These are phyloP conservation scores for Sphenopsis melanotis DNA, from an alignment of 2,797 vertebrate genomes.

Conservation along the genomic window DNA sequence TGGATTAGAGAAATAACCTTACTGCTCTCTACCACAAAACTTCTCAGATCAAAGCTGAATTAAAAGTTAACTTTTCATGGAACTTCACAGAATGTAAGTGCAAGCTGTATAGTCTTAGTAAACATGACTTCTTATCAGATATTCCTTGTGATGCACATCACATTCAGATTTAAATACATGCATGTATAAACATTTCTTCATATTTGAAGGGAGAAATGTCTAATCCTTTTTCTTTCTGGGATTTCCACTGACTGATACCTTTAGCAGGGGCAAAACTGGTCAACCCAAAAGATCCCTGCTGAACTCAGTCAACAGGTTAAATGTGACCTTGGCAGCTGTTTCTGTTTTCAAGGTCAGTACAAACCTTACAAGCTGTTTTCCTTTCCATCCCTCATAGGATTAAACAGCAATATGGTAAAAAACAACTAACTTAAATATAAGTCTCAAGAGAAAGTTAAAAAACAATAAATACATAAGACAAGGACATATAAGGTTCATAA, in stretches of 20 bases:
- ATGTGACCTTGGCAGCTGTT: slow-evolving; percentile 50
- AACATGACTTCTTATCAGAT: neutral
- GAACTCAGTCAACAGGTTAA: slow-evolving; percentile 37
- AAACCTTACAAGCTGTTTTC: slow-evolving; percentile 52
- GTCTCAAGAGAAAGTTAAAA: slow-evolving; percentile 21
- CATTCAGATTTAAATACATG: neutral
- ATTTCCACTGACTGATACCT: slow-evolving; percentile 6
- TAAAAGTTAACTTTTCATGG: neutral
- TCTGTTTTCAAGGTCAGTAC: slow-evolving; percentile 63
- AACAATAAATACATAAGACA: slow-evolving; percentile 4
- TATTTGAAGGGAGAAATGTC: neutral
- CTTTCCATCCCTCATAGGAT: slow-evolving; percentile 40
- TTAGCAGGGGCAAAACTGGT: neutral
- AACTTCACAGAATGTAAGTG: neutral
- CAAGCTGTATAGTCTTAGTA: neutral
- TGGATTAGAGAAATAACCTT: neutral
- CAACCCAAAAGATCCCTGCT: slow-evolving; percentile 21
- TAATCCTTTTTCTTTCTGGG: neutral
- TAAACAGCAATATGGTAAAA: slow-evolving; percentile 46
- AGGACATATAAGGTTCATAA: slow-evolving; percentile 5
- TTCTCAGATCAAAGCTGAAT: neutral
- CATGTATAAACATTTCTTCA: neutral
- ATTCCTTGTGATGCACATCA: neutral
- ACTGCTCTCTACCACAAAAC: neutral
- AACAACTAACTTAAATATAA: slow-evolving; percentile 39